Percentiles rank a stretch among this genome's conserved stretches.
Evolutionary conservation across 1,140 invertebrate species (phyloP).

Genomic region (Drosophila ficusphila): DNA sequence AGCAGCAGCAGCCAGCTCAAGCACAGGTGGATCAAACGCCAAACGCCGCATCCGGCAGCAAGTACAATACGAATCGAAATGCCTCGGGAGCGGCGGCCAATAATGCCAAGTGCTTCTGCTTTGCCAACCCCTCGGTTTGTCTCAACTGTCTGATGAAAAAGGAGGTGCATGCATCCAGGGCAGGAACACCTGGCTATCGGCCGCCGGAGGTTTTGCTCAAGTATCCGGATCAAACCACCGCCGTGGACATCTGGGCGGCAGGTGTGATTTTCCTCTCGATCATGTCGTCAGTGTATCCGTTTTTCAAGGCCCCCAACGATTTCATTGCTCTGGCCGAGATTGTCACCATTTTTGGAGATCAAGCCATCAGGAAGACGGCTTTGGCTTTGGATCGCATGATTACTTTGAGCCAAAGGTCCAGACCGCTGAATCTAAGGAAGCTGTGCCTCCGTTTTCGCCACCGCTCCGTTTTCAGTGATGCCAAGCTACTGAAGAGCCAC

Average conservation of each 20-base stretch:
- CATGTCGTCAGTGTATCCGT: conserved; percentile 91
- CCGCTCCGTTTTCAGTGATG: conserved; percentile 66
- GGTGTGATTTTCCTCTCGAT: conserved; percentile 94
- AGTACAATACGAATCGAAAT: conserved; percentile 64
- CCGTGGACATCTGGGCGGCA: conserved; percentile 95
- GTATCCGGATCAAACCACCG: conserved; percentile 89
- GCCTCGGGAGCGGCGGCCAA: conserved; percentile 3
- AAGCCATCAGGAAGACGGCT: conserved; percentile 88
- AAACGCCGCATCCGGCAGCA: conserved; percentile 15
- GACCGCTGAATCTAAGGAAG: conserved; percentile 85
- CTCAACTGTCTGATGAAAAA: conserved; percentile 86
- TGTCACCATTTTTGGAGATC: conserved; percentile 91
- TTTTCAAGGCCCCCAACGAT: conserved; percentile 93
- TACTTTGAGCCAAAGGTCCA: conserved; percentile 85
- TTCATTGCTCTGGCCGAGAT: conserved; percentile 93
- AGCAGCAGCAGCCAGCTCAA: conserved; percentile 10
- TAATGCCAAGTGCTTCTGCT: conserved; percentile 86
- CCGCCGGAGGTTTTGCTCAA: conserved; percentile 95
- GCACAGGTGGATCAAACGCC: not conserved
- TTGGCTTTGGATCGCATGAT: conserved; percentile 87
- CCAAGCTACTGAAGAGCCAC: conserved; percentile 57
- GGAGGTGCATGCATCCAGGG: conserved; percentile 89
- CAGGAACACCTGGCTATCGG: conserved; percentile 94
- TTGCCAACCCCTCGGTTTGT: conserved; percentile 88
- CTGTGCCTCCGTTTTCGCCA: conserved; percentile 85